Base-by-base conservation (phyloP, 2,888 invertebrate species). In the Lissocephala sabroskyi region DNA sequence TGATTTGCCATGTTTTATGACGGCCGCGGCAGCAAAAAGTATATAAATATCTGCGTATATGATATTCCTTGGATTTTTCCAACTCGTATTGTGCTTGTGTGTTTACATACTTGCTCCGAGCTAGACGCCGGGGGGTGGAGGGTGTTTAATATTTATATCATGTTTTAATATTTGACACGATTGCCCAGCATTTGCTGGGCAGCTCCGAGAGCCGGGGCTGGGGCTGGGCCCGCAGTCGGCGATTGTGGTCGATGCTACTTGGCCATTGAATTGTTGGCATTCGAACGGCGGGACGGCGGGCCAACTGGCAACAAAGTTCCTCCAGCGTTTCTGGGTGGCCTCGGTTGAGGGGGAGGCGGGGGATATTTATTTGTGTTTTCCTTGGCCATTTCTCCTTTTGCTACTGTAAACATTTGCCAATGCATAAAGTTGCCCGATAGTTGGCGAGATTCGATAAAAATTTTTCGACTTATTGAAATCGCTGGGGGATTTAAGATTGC, bases 111-210 rank as follows among this genome's bases (percentile, higher is more conserved):
- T 46, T 33, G 9, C n/a, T n/a, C n/a, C n/a, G n/a, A n/a, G n/a
- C n/a, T n/a, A n/a, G n/a, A 23, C 23, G 23, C 23, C 23, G 3
- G 23, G 13, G 10, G 30, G 36, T 47, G 42, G 28, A 17, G 56
- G 59, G 58, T 61, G 63, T 70, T 75, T 76, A 65, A 70, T 75
- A 76, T 76, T 70, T 75, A 75, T 78, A 70, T 75, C 70, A 73
- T 79, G 75, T 79, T 79, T 78, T 73, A 73, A 78, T 75, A 76
- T 75, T 65, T 70, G 76, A 73, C 76, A 76, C 74, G 64, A 64
- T 74, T 70, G 65, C 59, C 60, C 53, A 71, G 56, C 65, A 65
- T 56, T 75, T 70, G 65, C 43, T 33, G 45, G 40, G 28, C 54
- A 32, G n/a, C 9, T 10, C 19, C n/a, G n/a, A n/a, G n/a, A n/a